Evolutionary conservation across 2,797 vertebrate genomes (phyloP), one percentile per base, ranked within the genome.

Genomic region (Coccyzus lansbergi): DNA sequence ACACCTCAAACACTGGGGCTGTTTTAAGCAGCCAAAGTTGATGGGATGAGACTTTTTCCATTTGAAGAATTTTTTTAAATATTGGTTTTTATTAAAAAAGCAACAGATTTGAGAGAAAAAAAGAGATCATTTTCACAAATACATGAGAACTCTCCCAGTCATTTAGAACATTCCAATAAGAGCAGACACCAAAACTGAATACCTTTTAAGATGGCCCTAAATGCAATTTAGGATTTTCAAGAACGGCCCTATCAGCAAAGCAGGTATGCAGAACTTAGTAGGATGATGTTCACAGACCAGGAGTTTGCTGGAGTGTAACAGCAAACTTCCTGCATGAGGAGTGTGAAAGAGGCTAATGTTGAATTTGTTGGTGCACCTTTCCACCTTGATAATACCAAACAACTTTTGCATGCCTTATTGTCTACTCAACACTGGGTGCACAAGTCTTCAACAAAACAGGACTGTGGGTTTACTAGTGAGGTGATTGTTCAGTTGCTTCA

Each of bases 321-420:
- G 1, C 1, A 34, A 9, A 15, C 25, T n/a, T n/a, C 34, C 10
- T 42, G 28, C 10, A 1, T 2, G 0, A 7, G 21, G 4, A 15
- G 2, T 0, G 0, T 40, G 36, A 51, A 71, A 69, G 36, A 72
- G n/a, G 15, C 21, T n/a, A 10, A 2, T 24, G n/a, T 7, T 80
- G 44, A 69, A 15, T 26, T 71, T 53, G 62, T 44, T 2, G 9
- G 4, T 13, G 14, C 11, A 0, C 4, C n/a, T 58, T 60, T 89
- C 46, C 42, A 42, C 3, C 28, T 6, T 60, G 38, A 25, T 38
- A 67, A 29, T 18, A 71, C 10, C 4, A 67, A 87, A 20, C 16
- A 81, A 22, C 8, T 68, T 77, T 70, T 28, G 8, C 10, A 21
- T 15, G 7, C 11, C 21, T 75, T 67, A 6, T 6, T 70, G 6